Base-by-base conservation (phyloP, 2,888 invertebrate genomes). In the Megaustenia siamemsis region DNA sequence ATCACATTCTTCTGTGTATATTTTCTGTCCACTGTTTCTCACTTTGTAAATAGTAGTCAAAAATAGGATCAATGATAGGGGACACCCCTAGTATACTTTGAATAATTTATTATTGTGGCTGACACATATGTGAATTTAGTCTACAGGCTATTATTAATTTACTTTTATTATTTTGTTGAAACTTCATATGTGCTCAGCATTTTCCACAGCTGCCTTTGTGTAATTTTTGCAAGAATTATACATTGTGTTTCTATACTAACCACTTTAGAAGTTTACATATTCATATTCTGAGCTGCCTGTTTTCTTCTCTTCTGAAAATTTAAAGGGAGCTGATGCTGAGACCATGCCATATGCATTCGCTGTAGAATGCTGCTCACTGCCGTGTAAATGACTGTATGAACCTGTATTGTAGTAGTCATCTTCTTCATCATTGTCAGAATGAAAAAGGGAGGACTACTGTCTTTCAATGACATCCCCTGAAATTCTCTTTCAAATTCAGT, bases 311-410 rank as follows among this genome's bases (percentile, higher is more conserved):
- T 32, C 28, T n/a, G 77, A 35, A 32, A 35, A 18, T 5, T 35
- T 21, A 15, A 75, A 21, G 18, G 38, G 68, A 68, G 49, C 53
- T 2, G 53, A 45, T 21, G 77, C 83, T 68, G 83, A 77, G 2
- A n/a, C 28, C 40, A 76, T 49, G 15, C 77, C 83, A 76, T 77
- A 68, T 15, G 43, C 53, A 68, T 77, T 83, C n/a, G 68, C 45
- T 28, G 35, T 53, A 49, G 63, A 6, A 56, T 66, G 49, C 40
- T 43, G 18, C 53, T 2, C 43, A 18, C n/a, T 24, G 15, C 21
- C 6, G 68, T 49, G 6, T 32, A 83, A 53, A 45, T 76, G 77
- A 68, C 35, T 63, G 38, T 76, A 76, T 32, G 68, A 1, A 53
- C 68, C 45, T 68, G 5, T 35, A 63, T 75, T 82, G 35, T 75